phyloP scores from a whole-genome alignment of 2,888 invertebrate genomes.

The Andrena bucephala region DNA sequence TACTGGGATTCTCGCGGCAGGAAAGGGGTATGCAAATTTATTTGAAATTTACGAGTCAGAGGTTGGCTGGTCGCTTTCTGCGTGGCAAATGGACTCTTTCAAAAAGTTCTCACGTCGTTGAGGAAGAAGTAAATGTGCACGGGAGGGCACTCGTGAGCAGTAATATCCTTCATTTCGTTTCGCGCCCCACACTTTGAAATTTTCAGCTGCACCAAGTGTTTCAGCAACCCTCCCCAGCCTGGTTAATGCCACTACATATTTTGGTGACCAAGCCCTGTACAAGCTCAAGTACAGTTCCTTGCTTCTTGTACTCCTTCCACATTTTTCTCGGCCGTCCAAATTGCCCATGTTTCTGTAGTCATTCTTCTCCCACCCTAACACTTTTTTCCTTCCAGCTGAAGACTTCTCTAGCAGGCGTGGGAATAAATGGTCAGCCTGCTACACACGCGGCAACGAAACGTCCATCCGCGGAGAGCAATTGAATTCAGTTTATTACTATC shows the following conservation, averaged over 20 bases:
- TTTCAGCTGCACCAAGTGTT: neutral
- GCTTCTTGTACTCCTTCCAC: neutral
- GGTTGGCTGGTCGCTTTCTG: no score
- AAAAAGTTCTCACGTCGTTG: no score
- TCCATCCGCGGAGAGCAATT: no score
- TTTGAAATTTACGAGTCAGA: no score
- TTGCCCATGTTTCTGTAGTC: neutral
- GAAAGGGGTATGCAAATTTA: neutral
- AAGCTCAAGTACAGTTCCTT: neutral
- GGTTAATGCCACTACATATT: neutral
- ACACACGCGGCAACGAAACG: no score
- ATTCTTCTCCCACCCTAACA: neutral
- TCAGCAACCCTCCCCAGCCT: neutral
- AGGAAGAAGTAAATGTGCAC: no score
- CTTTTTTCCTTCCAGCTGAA: no score
- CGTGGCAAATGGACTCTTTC: no score
- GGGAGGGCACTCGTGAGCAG: no score
- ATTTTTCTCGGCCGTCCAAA: neutral
- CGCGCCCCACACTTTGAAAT: neutral
- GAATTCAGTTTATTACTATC: no score
- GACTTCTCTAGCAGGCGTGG: no score
- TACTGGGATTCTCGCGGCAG: no score
- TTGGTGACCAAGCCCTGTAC: neutral
- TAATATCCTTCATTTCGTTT: neutral
- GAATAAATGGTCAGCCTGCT: neutral